Evolutionary conservation across 2,113 vertebrate genomes (phyloP).

Genomic region (Sturnus vulgaris): DNA sequence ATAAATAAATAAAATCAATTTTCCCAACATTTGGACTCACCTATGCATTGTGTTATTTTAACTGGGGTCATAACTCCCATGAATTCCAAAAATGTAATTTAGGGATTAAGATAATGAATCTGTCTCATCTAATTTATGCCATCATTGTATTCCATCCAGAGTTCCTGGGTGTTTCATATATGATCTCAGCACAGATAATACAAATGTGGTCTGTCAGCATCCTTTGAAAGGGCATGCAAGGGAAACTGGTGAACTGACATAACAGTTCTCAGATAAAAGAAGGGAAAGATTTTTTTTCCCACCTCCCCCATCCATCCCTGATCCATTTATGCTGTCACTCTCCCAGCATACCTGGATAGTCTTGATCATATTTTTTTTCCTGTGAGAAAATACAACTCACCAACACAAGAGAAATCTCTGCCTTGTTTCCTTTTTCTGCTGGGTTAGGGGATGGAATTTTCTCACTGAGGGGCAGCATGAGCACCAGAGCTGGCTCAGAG

Average conservation of each 20-base stretch:
- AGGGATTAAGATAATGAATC: not conserved
- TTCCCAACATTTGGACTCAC: not conserved
- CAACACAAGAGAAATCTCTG: not conserved
- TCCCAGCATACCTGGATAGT: not conserved
- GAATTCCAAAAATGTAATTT: not conserved
- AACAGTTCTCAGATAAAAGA: not conserved
- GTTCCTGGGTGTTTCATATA: not conserved
- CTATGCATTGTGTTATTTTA: not conserved
- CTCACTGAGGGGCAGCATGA: not conserved
- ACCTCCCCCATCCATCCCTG: not conserved
- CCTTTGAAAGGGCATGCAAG: not conserved
- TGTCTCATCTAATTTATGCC: not conserved
- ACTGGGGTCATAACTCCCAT: accelerated
- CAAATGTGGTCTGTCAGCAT: not conserved
- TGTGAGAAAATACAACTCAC: not conserved
- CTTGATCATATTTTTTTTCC: not conserved
- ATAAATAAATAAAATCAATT: not conserved
- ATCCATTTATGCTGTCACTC: not conserved
- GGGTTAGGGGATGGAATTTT: not conserved
- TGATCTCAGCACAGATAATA: not conserved
- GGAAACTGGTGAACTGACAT: not conserved
- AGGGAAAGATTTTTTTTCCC: not conserved
- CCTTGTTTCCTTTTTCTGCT: not conserved
- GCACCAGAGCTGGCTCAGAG: not conserved
- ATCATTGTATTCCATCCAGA: not conserved